Evolutionary conservation across 2,888 invertebrate species (phyloP).

Genomic region (Drosophila paramelanica): DNA sequence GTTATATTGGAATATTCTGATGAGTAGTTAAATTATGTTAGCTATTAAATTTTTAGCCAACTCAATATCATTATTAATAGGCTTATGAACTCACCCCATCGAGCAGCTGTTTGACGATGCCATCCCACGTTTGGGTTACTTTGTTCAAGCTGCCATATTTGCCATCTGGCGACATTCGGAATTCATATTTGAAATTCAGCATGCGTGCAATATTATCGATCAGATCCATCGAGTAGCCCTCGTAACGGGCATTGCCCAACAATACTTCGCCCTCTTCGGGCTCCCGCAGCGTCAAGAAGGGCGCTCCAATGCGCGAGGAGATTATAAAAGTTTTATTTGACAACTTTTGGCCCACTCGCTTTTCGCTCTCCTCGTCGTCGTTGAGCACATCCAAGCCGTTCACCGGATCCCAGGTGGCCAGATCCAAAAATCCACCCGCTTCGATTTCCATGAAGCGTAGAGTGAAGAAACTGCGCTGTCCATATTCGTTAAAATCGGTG

Average conservation of each 20-base stretch:
- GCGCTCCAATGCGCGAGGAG: slow-evolving; percentile 90
- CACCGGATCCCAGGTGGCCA: slow-evolving; percentile 85
- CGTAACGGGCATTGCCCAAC: slow-evolving; percentile 91
- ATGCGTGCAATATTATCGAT: slow-evolving; percentile 91
- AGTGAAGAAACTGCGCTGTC: slow-evolving; percentile 89
- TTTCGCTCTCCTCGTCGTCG: slow-evolving; percentile 87
- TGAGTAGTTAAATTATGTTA: no score
- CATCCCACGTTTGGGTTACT: slow-evolving; percentile 91
- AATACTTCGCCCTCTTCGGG: slow-evolving; percentile 87
- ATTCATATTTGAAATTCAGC: slow-evolving; percentile 89
- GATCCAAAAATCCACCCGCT: slow-evolving; percentile 86
- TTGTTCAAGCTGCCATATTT: slow-evolving; percentile 89
- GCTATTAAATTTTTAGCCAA: no score
- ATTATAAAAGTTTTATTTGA: slow-evolving; percentile 90
- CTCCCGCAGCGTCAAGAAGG: slow-evolving; percentile 88
- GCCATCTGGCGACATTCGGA: slow-evolving; percentile 90
- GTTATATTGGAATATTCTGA: no score
- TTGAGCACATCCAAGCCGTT: slow-evolving; percentile 86
- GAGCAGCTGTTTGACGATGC: slow-evolving; percentile 90
- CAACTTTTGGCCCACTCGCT: slow-evolving; percentile 82
- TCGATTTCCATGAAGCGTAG: slow-evolving; percentile 89
- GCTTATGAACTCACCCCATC: slow-evolving; percentile 87
- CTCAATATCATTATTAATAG: no score
- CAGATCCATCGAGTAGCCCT: slow-evolving; percentile 96
- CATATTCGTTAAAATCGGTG: slow-evolving; percentile 86